Evolutionary conservation across 2,888 invertebrate genomes (phyloP), one percentile per base, ranked within the genome.

Genomic region (Spodoptera exigua): DNA sequence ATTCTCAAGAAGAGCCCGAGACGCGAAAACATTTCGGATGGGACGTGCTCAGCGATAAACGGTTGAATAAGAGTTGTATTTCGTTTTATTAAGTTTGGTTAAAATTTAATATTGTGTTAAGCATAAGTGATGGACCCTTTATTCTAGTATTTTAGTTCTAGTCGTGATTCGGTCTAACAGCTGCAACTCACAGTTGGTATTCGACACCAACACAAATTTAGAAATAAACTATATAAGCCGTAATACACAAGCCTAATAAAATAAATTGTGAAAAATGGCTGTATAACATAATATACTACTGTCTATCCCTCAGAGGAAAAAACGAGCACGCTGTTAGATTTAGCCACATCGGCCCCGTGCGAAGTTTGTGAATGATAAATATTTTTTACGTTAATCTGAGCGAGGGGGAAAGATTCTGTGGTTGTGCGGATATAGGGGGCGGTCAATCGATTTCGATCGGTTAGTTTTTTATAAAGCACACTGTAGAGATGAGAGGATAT

Each of bases 1-100:
- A 89, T 87, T 85, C 82, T 86, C 68, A 81, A 86, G 84, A 84
- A 76, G 74, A 72, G 54, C 67, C 53, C 54, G 74, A 78, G 70
- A 74, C 78, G 80, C 70, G 78, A 74, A 76, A 79, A 78, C 71
- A 72, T 81, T 84, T 78, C 67, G 67, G 60, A 80, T 77, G 65
- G 75, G 79, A 81, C 77, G 79, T 81, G 80, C 76, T 76, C 72
- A 41, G 44, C 74, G 74, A 78, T 82, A 78, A 82, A 79, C 71
- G 70, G 73, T 75, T 63, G 64, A 73, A 59, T 65, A 69, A 53
- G 70, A 59, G 52, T 57, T 13, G 10, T 36, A 59, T 47, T 61
- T 46, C 17, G 47, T 11, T 36, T 18, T 16, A 62, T 51, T 54
- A 51, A 37, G 27, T 27, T 27, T 27, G 5, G 27, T 27, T 27